Base-by-base conservation (phyloP, 2,113 vertebrate genomes). In the Crotalus horridus region DNA sequence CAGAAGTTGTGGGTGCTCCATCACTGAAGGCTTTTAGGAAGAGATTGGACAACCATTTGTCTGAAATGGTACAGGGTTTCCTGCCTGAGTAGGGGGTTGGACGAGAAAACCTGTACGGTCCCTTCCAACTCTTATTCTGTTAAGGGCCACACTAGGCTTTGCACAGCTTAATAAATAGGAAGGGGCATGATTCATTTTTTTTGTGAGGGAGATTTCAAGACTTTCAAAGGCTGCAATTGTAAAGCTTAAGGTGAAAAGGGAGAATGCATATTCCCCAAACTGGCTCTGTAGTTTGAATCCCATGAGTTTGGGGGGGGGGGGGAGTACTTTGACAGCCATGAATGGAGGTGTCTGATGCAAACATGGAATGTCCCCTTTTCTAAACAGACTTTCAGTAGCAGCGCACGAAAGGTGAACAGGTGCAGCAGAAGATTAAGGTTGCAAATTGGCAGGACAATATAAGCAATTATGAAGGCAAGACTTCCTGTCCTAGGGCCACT, bases 301-400 rank as follows among this genome's bases (percentile, higher is more conserved):
- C 1, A 0, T 81, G 15, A 39, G 33, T 81, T 39, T 74, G 13
- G n/a, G n/a, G 15, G n/a, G 0, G n/a, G 0, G 33, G 29, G 29
- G 48, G 11, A 3, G 11, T 1, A 69, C 15, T 33, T 81, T 39
- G 69, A 81, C 74, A 81, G 9, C 33, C 74, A 43, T 29, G 23
- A 53, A 24, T 26, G 46, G 46, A 51, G 48, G 46, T 1, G 85
- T 17, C 85, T 51, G 46, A 53, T 15, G 85, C 48, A 53, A 53
- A 29, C 23, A 29, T 15, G 85, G 46, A 48, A 51, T 29, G 85
- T 1, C 48, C 46, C 26, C 3, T 87, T 53, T 53, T 53, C 85
- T 29, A 29, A 51, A 29, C 11, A 26, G 23, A 20, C 69, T 48
- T 48, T 51, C 46, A 53, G 2, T 29, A 87, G 24, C 85, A 87